Evolutionary conservation across 2,888 invertebrate genomes (phyloP), one percentile per base, ranked within the genome.

Genomic region (Dioctria linearis): DNA sequence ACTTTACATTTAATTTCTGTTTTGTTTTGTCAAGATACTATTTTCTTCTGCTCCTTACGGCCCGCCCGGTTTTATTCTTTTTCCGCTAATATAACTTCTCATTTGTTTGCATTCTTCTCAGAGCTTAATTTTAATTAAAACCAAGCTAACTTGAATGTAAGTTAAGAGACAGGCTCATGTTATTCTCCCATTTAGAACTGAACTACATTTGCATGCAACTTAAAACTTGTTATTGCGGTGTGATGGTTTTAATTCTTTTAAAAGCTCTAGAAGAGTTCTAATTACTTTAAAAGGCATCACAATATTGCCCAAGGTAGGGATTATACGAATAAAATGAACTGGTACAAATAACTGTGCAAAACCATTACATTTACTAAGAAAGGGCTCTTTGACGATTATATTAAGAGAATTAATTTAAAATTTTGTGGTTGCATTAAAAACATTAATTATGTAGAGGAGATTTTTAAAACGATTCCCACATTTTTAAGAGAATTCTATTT

Each of bases 91-190:
- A 54, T 54, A 6, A 54, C 3, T 54, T 54, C 11, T n/a, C 6
- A 54, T 54, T 54, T 54, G 54, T n/a, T 11, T 54, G n/a, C 54
- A 54, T 54, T 6, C 54, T 54, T 54, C 11, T 54, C 54, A 54
- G 54, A 54, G 54, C 54, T 54, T 54, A 6, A 54, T 54, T 54
- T 54, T 54, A 54, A 54, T 54, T 54, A 54, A 54, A 54, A 54
- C 4, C 11, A 25, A 54, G 9, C 54, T 54, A 54, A 54, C 54
- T 54, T 54, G 54, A 54, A n/a, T 54, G 11, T 8, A 54, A 54
- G 1, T 54, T 11, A 11, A 54, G 54, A 54, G 11, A 54, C 54
- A 54, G 54, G 54, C 9, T 25, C 54, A 8, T n/a, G n/a, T n/a
- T 54, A 46, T 46, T 9, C 9, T 46, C 6, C 5, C 9, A 46